Evolutionary conservation across 35 echinoderm and acorn worm genomes (phyloP), one percentile per base, ranked within the genome.

Genomic region (Acanthaster planci): DNA sequence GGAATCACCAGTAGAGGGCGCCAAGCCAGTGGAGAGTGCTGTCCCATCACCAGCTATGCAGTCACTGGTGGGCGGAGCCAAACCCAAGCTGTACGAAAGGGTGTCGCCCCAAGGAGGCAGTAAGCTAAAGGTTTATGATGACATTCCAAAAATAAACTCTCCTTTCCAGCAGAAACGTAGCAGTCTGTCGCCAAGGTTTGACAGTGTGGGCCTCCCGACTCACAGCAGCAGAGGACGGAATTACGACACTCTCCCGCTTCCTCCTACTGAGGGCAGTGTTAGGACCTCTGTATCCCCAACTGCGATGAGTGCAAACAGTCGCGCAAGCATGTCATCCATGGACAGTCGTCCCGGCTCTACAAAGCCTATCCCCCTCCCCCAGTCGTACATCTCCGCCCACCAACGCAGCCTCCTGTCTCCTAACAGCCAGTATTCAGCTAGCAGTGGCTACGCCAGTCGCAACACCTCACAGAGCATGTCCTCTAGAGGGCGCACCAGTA

Each of bases 401-500:
- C 8, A 89, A 51, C 52, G 80, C 60, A 52, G 87, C 90, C 64
- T 72, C 14, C 51, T 91, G 40, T 91, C 90, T 18, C 90, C 90
- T 5, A 51, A 86, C 47, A 87, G 85, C 57, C 85, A 92, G 15
- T 80, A 76, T 36, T 92, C 90, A 7, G 37, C 81, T 4, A 92
- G 90, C 64, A 92, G 90, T 36, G 90, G 90, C 23, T 87, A 87
- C 53, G 79, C 85, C 12, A 92, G 90, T 47, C 86, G 90, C 8
- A 88, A 92, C 80, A 92, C 90, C 64, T 92, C 90, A 0, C 84
- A 82, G 52, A 86, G 85, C 32, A 87, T 85, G 19, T 85, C 81
- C 7, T 64, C 37, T 12, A 52, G 90, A 23, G 84, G 84, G 75
- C 68, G 84, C 16, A 72, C 64, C 15, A 68, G 84, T 1, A 86